phyloP scores from a whole-genome alignment of 2,113 vertebrate genomes.

The rabbit (Oryctolagus cuniculus) region mOryCun1.1 NC_091438.1:39091001-39091500 shows the following conservation, averaged over 20 bases:
- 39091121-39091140: slow-evolving; percentile 84
- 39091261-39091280: slow-evolving; percentile 89
- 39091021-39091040: not conserved
- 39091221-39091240: slow-evolving; percentile 92
- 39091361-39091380: not conserved
- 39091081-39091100: not conserved
- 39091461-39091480: not conserved
- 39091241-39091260: slow-evolving; percentile 91
- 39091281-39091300: slow-evolving; percentile 76
- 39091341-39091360: not conserved
- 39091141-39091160: slow-evolving; percentile 90
- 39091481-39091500: not conserved
- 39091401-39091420: not conserved
- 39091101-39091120: slow-evolving; percentile 85
- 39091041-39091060: not conserved
- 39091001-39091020: not conserved
- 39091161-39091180: slow-evolving; percentile 88
- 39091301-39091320: not conserved
- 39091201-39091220: slow-evolving; percentile 88
- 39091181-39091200: slow-evolving; percentile 91
- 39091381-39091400: not conserved
- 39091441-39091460: not conserved
- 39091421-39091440: not conserved
- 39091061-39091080: not conserved
- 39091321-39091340: not conserved